phyloP scores from a whole-genome alignment of 2,888 invertebrate genomes.

The Myathropa florea region DNA sequence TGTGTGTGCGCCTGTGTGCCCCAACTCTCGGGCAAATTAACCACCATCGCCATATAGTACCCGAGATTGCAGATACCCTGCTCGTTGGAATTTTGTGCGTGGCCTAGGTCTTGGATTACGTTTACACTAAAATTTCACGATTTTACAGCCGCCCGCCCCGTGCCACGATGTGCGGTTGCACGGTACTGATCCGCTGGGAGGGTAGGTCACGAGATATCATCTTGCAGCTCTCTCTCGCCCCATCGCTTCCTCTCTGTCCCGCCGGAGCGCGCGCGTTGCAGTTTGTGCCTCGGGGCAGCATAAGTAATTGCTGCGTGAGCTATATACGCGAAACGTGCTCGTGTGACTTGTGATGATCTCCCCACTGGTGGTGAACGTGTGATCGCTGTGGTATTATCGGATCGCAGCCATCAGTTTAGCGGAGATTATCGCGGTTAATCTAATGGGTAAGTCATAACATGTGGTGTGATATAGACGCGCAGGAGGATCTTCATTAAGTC shows the following conservation, averaged over 20 bases:
- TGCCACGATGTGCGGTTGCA: not conserved
- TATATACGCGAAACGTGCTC: conserved; percentile 62
- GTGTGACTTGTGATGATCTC: conserved; percentile 54
- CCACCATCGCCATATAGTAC: conserved; percentile 58
- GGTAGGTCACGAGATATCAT: conserved; percentile 61
- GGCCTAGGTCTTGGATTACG: conserved; percentile 69
- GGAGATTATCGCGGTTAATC: conserved; percentile 52
- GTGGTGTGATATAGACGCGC: not conserved
- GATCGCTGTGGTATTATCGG: conserved; percentile 48
- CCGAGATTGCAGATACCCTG: conserved; percentile 43
- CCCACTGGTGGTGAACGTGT: conserved; percentile 18
- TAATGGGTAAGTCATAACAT: conserved; percentile 36
- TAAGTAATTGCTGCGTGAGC: conserved; percentile 70
- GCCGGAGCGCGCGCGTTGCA: not conserved
- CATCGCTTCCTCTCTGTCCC: not conserved
- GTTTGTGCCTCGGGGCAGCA: conserved; percentile 32
- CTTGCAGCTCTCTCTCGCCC: conserved; percentile 32
- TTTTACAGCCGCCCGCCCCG: conserved; percentile 14
- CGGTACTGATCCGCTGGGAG: conserved; percentile 20
- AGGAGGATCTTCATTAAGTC: not conserved
- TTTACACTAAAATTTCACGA: conserved; percentile 61
- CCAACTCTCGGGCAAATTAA: conserved; percentile 50
- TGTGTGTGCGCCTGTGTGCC: not conserved
- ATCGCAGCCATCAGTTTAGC: conserved; percentile 55
- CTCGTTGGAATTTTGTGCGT: conserved; percentile 67